phyloP scores from a whole-genome alignment of 2,113 vertebrate species.

The Potamarius usumacintae region DNA sequence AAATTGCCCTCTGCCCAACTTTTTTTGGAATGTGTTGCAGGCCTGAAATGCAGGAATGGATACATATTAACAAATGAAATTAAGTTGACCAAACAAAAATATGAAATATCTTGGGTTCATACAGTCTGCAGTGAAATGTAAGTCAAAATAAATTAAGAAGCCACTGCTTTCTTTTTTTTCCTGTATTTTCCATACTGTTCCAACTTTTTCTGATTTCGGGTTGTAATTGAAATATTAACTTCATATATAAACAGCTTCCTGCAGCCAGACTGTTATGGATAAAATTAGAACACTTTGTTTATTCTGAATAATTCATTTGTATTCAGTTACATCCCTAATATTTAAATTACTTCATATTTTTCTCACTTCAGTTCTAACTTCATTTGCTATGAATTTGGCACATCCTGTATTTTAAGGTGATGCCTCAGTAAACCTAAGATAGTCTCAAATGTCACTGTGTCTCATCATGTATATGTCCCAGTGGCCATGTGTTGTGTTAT shows the following conservation, averaged over 20 bases:
- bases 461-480: slow-evolving; percentile 25
- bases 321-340: background rate
- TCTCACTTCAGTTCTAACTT: background rate
- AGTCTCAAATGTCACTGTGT: slow-evolving; percentile 35
- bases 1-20: no score
- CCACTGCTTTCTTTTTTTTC: no score
- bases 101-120: no score
- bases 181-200: no score
- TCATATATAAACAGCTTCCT: background rate
- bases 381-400: background rate
- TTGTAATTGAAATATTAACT: background rate
- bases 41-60: no score
- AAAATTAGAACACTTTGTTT: background rate
- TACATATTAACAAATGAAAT: no score
- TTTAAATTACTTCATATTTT: background rate
- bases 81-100: no score
- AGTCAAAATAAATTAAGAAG: no score
- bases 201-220: background rate
- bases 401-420: slow-evolving; percentile 2
- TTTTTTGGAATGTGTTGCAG: no score
- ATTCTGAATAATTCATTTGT: background rate
- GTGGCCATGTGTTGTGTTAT: slow-evolving; percentile 37
- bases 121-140: no score
- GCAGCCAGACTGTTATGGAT: background rate
- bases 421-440: slow-evolving; percentile 10